Evolutionary conservation across 2,113 vertebrate genomes (phyloP).

Genomic region (Callaeas wilsoni): DNA sequence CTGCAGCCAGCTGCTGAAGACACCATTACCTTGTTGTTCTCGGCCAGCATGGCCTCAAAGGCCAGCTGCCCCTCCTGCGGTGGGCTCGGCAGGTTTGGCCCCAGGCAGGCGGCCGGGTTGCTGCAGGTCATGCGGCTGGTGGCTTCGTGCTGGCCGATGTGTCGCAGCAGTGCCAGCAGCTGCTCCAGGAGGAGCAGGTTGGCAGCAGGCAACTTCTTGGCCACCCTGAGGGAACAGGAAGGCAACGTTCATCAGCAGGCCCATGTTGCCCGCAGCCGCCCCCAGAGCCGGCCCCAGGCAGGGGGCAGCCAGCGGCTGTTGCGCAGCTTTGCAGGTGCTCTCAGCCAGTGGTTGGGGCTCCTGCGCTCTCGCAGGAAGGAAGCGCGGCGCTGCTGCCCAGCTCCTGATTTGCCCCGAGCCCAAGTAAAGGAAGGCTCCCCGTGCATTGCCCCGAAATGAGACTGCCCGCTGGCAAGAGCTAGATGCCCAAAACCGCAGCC

Average conservation of each 20-base stretch:
- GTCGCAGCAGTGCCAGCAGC: background rate
- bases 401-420: background rate
- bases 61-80: background rate
- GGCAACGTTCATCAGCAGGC: background rate
- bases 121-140: background rate
- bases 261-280: accelerated
- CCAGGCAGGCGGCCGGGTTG: background rate
- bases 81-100: background rate
- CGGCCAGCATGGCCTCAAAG: accelerated
- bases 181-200: background rate
- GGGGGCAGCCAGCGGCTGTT: background rate
- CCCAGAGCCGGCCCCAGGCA: background rate
- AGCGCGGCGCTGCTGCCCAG: background rate
- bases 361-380: background rate
- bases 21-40: accelerated
- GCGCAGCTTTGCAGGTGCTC: background rate
- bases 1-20: background rate
- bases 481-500: no score
- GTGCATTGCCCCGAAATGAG: background rate
- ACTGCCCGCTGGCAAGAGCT: background rate
- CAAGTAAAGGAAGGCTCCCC: background rate
- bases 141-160: accelerated
- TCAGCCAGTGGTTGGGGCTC: accelerated
- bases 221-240: background rate
- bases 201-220: background rate